Evolutionary conservation across 92 coral and sea anemone species (phyloP), one percentile per base, ranked within the genome.

Genomic region (Palythoa grandis): DNA sequence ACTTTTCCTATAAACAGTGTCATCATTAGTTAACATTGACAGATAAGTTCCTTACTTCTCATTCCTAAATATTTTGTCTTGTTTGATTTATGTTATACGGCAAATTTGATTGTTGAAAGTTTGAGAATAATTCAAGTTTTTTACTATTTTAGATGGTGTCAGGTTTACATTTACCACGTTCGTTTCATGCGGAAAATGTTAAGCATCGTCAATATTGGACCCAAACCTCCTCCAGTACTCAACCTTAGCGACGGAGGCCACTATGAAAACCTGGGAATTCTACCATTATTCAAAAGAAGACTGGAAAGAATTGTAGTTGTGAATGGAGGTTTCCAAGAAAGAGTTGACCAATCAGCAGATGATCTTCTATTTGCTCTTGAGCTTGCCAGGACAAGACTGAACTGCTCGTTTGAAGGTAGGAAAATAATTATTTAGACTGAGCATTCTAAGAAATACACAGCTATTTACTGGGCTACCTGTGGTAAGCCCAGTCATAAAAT

Each of bases 181-280:
- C 87, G 90, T 20, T 79, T 82, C 25, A 70, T 91, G n/a, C 90
- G 92, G 29, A 87, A 88, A 25, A 50, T 82, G 47, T 38, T 87
- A 60, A 84, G 69, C 53, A 84, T 89, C 47, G 77, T 79, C 22
- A 77, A 83, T 52, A 70, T 76, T 16, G 94, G 94, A 19, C 88
- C 92, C 76, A 80, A 13, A 11, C 90, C 94, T n/a, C 94, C 94
- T 52, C 75, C 94, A 1, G 67, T 92, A 13, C 80, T 92, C 52
- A 58, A 57, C 58, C 83, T 92, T 11, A 92, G 94, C 61, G 94
- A 91, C 52, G 94, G 94, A 12, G 94, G 94, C 16, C 94, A 91
- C 70, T 77, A 74, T 72, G 94, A 91, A 79, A 91, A 91, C 65
- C 83, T 91, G 6, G 92, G 94, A 48, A 29, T 88, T 73, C 58